These are phyloP conservation scores for Mobula hypostoma DNA, from an alignment of 2,113 vertebrate genomes.

Conservation along the genomic window DNA sequence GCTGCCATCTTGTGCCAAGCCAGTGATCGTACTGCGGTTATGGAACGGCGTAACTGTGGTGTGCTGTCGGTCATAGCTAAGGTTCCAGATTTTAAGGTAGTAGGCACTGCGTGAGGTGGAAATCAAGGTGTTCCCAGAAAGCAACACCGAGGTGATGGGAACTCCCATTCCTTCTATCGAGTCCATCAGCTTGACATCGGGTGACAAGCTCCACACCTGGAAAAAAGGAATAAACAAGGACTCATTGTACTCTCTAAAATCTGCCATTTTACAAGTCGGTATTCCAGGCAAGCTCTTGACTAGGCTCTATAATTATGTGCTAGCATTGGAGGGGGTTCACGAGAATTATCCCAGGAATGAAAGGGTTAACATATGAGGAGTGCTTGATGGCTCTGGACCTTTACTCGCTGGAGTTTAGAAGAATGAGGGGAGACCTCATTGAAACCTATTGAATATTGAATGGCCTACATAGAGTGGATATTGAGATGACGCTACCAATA, in stretches of 20 bases:
- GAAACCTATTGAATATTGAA: no score
- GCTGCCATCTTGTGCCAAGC: conserved; percentile 52
- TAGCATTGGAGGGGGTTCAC: no score
- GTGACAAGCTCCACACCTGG: conserved; percentile 71
- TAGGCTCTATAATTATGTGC: background rate
- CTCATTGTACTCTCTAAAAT: no score
- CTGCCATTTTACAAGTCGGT: background rate
- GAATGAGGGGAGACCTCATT: no score
- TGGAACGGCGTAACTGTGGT: conserved; percentile 48
- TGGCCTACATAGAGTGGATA: no score
- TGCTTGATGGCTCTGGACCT: no score
- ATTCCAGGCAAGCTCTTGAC: background rate
- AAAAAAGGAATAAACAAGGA: background rate
- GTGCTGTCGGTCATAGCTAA: conserved; percentile 47
- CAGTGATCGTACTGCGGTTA: conserved; percentile 50
- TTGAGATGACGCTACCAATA: no score
- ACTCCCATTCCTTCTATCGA: conserved; percentile 54
- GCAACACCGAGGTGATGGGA: conserved; percentile 50
- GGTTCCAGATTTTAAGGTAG: conserved; percentile 58
- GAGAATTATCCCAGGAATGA: no score
- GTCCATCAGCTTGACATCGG: conserved; percentile 56
- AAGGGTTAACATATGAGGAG: no score
- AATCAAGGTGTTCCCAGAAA: conserved; percentile 48
- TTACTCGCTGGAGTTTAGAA: no score
- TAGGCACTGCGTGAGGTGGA: conserved; percentile 54